These are phyloP conservation scores for Melanaphis sacchari DNA, from an alignment of 1,140 invertebrate genomes.

Conservation along the genomic window DNA sequence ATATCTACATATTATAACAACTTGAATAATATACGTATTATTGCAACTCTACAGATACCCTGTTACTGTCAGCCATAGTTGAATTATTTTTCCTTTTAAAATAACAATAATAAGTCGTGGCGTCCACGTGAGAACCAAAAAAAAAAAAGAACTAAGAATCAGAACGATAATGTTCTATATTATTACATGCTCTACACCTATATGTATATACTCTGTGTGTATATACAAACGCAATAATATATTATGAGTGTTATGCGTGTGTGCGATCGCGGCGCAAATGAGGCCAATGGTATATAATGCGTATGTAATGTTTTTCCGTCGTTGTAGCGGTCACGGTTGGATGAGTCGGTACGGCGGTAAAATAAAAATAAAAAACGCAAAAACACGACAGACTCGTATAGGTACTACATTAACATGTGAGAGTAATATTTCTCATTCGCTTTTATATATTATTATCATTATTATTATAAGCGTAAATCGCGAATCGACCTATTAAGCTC, in stretches of 20 bases:
- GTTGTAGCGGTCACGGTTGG: conserved; percentile 39
- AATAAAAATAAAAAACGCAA: background rate
- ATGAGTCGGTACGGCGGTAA: conserved; percentile 11
- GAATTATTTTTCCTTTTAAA: background rate
- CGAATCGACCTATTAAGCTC: background rate
- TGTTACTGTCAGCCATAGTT: background rate
- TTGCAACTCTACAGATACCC: background rate
- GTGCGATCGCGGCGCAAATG: background rate
- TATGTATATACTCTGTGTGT: background rate
- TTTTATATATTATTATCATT: background rate
- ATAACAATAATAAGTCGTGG: background rate
- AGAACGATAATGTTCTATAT: background rate
- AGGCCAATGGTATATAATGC: conserved; percentile 21
- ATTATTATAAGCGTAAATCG: background rate
- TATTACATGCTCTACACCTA: too few relatives aligned
- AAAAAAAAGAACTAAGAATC: background rate
- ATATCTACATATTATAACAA: background rate
- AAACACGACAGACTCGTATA: background rate
- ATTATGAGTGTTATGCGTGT: background rate
- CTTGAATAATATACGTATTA: background rate
- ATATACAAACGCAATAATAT: background rate
- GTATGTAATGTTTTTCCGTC: conserved; percentile 14
- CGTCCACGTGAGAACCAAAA: background rate
- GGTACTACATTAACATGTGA: background rate
- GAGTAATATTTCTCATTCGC: background rate